A percentile compares a stretch with the other conserved stretches of the same genome.
Conservation (phyloP, 23 tunicate genomes). For the Trididemnum clinides region DNA sequence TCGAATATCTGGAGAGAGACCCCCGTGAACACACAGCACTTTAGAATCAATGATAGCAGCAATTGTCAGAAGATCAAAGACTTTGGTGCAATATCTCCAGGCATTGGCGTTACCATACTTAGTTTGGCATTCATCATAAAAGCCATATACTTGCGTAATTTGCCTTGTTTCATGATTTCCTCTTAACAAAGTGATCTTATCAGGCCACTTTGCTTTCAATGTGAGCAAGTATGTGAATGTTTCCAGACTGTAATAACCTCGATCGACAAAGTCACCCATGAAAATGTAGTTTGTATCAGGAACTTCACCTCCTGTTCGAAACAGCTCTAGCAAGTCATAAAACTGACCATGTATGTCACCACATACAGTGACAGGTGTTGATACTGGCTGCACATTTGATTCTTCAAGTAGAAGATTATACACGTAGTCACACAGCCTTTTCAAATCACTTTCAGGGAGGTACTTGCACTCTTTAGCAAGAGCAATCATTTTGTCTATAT, state of each 20-base stretch:
- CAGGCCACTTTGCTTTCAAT: conserved; percentile 86
- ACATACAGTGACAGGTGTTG: conserved; percentile 97
- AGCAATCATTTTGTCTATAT: conserved; percentile 86
- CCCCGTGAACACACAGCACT: conserved; percentile 95
- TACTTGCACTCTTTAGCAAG: conserved; percentile 88
- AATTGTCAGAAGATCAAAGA: conserved; percentile 91
- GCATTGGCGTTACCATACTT: conserved; percentile 97
- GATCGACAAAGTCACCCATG: conserved; percentile 98
- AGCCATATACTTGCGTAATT: conserved; percentile 98
- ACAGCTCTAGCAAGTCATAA: conserved; percentile 93
- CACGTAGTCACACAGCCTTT: conserved; percentile 86
- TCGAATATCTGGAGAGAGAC: conserved; percentile 88
- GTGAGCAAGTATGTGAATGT: conserved; percentile 88
- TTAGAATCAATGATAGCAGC: conserved; percentile 96
- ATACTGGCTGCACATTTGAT: conserved; percentile 97
- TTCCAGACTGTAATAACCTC: conserved; percentile 96
- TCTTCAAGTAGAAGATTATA: conserved; percentile 90
- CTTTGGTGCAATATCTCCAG: conserved; percentile 98
- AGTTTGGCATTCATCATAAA: conserved; percentile 94
- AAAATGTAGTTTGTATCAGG: conserved; percentile 95
- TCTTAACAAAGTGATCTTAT: conserved; percentile 81
- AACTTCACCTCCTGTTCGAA: conserved; percentile 95
- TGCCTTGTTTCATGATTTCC: conserved; percentile 99
- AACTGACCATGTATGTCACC: conserved; percentile 99
- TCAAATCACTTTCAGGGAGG: conserved; percentile 93